A percentile compares a stretch with the other conserved stretches of the same genome.
These are phyloP conservation scores for Pelosia muscerda DNA, from an alignment of 2,888 invertebrate genomes.

Conservation along the genomic window DNA sequence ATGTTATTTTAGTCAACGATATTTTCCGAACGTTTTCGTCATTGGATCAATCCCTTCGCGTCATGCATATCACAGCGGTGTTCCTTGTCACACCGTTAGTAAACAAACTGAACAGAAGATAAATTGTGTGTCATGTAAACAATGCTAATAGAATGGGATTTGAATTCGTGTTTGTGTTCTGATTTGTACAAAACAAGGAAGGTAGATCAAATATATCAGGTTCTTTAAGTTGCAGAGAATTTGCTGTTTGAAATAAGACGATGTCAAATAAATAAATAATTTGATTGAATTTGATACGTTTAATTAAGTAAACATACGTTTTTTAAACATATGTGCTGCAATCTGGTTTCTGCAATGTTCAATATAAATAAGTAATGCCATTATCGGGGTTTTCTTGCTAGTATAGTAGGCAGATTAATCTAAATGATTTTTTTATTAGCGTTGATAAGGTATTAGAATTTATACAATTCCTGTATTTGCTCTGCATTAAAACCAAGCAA, in stretches of 20 bases:
- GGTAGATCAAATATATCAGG: conserved; percentile 1
- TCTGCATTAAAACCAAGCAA: too few species aligned
- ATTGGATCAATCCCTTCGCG: conserved; percentile 25
- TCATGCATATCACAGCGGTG: conserved; percentile 39
- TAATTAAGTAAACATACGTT: neutral
- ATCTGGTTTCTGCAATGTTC: too few species aligned
- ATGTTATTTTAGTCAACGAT: neutral
- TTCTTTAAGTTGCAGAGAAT: neutral
- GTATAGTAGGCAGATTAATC: too few species aligned
- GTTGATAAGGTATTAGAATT: too few species aligned
- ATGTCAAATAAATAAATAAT: too few species aligned
- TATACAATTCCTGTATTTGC: too few species aligned
- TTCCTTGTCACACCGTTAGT: conserved; percentile 40
- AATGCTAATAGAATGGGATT: conserved; percentile 35
- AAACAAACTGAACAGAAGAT: conserved; percentile 38
- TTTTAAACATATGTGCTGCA: too few species aligned
- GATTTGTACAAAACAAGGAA: conserved; percentile 14
- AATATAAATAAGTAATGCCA: too few species aligned
- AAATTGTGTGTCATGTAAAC: conserved; percentile 50
- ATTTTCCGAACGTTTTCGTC: conserved; percentile 2
- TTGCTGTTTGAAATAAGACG: neutral
- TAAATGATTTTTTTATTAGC: too few species aligned
- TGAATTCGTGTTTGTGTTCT: conserved; percentile 26
- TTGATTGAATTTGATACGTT: neutral
- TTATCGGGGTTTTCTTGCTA: too few species aligned